Evolutionary conservation across 2,113 vertebrate genomes (phyloP).

Genomic region (Pollachius pollachius): DNA sequence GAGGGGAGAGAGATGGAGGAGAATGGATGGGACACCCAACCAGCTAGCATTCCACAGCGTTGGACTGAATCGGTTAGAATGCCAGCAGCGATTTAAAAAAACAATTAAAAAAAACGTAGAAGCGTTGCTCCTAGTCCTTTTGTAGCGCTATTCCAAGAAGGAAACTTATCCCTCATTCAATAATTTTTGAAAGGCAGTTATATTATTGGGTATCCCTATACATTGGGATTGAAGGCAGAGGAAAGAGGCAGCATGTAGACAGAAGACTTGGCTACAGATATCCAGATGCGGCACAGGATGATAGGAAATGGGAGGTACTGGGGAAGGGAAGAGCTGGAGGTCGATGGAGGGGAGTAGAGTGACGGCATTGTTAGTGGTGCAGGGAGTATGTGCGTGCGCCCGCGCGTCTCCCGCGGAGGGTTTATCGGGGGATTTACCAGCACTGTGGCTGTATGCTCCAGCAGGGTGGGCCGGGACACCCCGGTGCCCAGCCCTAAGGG

Average conservation of each 20-base stretch:
- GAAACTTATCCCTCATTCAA: background rate
- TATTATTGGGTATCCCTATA: background rate
- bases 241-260: conserved; percentile 16
- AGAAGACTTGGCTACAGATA: conserved; percentile 17
- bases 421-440: conserved; percentile 83
- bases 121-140: no score
- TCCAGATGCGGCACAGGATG: conserved; percentile 12
- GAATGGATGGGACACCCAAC: background rate
- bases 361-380: conserved; percentile 50
- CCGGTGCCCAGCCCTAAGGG: conserved; percentile 94
- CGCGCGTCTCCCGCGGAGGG: conserved; percentile 25
- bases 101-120: no score
- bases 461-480: conserved; percentile 92
- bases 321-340: background rate
- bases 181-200: background rate
- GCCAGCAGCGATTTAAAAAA: background rate
- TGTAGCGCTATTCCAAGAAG: background rate
- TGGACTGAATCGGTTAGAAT: background rate
- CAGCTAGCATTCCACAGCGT: no score
- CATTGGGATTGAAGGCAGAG: background rate
- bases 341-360: conserved; percentile 28
- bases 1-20: background rate
- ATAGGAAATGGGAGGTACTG: background rate
- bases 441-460: conserved; percentile 99
- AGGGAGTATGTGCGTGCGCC: background rate